Percentiles rank a stretch among this genome's conserved stretches.
These are phyloP conservation scores for Sylvicola cinctus DNA, from an alignment of 2,888 invertebrate genomes.

Conservation along the genomic window DNA sequence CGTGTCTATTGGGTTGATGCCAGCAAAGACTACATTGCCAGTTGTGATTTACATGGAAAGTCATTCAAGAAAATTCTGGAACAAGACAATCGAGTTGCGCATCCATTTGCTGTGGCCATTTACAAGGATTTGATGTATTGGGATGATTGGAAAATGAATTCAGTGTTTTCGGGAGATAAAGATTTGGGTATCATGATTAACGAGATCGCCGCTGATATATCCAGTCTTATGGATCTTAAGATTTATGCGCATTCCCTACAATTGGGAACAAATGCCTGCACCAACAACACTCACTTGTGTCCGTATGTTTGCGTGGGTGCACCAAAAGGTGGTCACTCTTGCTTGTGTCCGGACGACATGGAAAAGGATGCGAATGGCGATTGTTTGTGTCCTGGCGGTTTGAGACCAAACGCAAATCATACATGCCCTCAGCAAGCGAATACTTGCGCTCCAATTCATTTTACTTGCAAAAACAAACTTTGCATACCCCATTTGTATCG, in stretches of 20 bases:
- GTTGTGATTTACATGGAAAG: slow-evolving; percentile 48
- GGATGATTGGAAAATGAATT: slow-evolving; percentile 73
- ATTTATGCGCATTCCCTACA: slow-evolving; percentile 58
- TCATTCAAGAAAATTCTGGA: slow-evolving; percentile 43
- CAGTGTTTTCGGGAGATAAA: slow-evolving; percentile 62
- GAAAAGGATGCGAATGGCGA: slow-evolving; percentile 27
- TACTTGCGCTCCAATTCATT: slow-evolving; percentile 33
- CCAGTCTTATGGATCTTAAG: slow-evolving; percentile 66
- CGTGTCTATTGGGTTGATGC: slow-evolving; percentile 75
- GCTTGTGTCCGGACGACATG: slow-evolving; percentile 67
- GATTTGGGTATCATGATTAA: slow-evolving; percentile 42
- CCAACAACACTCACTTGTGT: slow-evolving; percentile 34
- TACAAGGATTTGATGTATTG: slow-evolving; percentile 73
- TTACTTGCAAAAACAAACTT: slow-evolving; percentile 31
- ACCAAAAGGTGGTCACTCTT: slow-evolving; percentile 42
- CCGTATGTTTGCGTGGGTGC: slow-evolving; percentile 58
- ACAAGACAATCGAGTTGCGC: slow-evolving; percentile 43
- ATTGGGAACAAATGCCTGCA: slow-evolving; percentile 52
- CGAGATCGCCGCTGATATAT: slow-evolving; percentile 37
- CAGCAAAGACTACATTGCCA: slow-evolving; percentile 58
- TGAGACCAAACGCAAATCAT: slow-evolving; percentile 38
- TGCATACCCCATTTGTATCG: slow-evolving; percentile 39
- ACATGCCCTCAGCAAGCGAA: slow-evolving; percentile 44
- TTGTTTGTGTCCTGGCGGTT: slow-evolving; percentile 59
- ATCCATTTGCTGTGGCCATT: slow-evolving; percentile 73